phyloP scores from a whole-genome alignment of 2,888 invertebrate genomes.

The Plebejus melissa region DNA sequence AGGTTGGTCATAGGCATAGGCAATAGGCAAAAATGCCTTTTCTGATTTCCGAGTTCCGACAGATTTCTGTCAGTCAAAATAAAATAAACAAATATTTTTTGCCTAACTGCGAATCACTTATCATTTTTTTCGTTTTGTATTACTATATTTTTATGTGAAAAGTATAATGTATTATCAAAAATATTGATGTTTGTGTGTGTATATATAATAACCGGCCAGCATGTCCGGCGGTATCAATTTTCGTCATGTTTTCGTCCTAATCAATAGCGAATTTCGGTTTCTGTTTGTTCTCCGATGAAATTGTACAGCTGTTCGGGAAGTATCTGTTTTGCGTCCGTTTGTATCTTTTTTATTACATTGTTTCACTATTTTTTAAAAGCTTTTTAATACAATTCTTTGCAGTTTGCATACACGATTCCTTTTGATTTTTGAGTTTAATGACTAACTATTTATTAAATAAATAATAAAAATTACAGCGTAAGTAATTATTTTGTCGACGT shows the following conservation, averaged over 20 bases:
- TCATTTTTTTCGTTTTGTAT: background rate
- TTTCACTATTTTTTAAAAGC: background rate
- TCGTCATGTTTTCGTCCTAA: conserved; percentile 21
- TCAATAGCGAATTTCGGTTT: conserved; percentile 25
- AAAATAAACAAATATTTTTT: background rate
- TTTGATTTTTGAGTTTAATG: too few species aligned
- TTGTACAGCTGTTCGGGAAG: conserved; percentile 8
- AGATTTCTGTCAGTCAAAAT: background rate
- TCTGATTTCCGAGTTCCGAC: background rate
- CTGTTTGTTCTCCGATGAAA: background rate
- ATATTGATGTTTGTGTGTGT: conserved; percentile 2
- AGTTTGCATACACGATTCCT: too few species aligned
- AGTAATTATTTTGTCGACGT: too few species aligned
- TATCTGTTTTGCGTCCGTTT: background rate
- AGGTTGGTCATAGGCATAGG: conserved; percentile 55
- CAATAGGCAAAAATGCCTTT: background rate
- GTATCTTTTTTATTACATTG: background rate
- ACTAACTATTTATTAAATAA: too few species aligned
- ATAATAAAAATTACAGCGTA: too few species aligned
- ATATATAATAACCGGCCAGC: background rate
- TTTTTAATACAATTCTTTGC: background rate
- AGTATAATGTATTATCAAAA: background rate
- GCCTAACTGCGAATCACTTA: background rate
- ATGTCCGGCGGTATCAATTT: background rate
- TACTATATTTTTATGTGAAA: background rate